Evolutionary conservation across 1,140 invertebrate genomes (phyloP).

Genomic region (Diploscapter pachys): DNA sequence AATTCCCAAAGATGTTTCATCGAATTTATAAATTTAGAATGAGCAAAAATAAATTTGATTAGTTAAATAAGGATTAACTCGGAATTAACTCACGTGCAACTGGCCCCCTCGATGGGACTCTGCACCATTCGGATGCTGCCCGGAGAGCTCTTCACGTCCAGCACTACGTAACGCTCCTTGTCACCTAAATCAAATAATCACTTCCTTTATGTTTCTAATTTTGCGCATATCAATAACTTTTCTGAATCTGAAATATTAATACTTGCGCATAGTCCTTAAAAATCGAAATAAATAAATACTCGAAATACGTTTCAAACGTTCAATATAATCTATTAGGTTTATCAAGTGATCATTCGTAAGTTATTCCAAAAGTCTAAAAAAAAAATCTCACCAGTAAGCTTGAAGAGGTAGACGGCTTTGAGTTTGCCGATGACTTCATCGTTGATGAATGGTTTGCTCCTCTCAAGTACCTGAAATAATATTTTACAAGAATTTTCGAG

Average conservation of each 20-base stretch:
- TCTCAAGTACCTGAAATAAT: constrained; percentile 65
- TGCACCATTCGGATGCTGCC: constrained; percentile 75
- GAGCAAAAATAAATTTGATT: no score
- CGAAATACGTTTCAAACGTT: constrained; percentile 44
- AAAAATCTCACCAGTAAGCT: constrained; percentile 71
- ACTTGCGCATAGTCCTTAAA: constrained; percentile 11
- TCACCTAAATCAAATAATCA: constrained; percentile 59
- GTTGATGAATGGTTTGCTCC: constrained; percentile 69
- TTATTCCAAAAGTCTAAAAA: constrained; percentile 23
- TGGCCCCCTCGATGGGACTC: constrained; percentile 64
- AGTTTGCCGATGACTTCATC: constrained; percentile 76
- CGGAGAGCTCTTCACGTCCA: constrained; percentile 82
- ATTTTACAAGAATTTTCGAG: no score
- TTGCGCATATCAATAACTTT: no score
- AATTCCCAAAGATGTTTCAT: no score
- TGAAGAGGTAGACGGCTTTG: constrained; percentile 81
- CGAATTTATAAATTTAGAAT: no score
- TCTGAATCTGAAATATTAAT: no score
- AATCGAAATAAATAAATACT: constrained; percentile 19
- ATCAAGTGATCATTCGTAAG: no score
- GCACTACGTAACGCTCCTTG: constrained; percentile 76
- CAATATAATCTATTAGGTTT: no score
- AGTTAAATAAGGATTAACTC: no score
- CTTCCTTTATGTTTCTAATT: no score
- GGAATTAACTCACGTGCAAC: background rate